These are phyloP conservation scores for Suricata suricatta DNA, from an alignment of 2,113 vertebrate species.

Conservation along the genomic window DNA sequence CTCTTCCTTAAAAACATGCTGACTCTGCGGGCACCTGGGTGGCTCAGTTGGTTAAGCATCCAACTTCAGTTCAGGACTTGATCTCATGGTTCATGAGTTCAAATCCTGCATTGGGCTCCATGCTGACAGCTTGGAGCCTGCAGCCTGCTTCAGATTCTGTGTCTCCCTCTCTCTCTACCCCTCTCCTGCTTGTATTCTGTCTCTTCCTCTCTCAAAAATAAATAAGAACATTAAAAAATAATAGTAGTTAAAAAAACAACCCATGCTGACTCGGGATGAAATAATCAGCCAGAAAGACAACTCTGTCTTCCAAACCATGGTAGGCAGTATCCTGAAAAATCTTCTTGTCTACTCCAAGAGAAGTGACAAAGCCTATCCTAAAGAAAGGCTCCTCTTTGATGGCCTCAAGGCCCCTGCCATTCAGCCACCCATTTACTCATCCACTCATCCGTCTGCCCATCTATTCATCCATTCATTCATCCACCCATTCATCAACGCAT, in stretches of 20 bases:
- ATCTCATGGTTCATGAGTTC: too few relatives aligned
- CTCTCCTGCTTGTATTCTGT: too few relatives aligned
- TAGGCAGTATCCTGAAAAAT: not conserved
- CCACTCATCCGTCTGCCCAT: rapidly evolving
- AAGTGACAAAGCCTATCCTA: not conserved
- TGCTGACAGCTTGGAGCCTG: too few relatives aligned
- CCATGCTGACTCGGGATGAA: not conserved
- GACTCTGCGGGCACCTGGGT: not conserved
- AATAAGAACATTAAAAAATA: too few relatives aligned
- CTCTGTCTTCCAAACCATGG: not conserved
- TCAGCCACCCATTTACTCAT: not conserved
- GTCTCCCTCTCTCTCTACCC: too few relatives aligned
- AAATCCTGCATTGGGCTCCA: too few relatives aligned
- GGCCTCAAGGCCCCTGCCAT: not conserved
- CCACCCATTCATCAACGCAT: too few relatives aligned
- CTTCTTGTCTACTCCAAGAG: not conserved
- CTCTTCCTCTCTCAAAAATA: too few relatives aligned
- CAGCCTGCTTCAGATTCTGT: too few relatives aligned
- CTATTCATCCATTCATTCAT: not conserved
- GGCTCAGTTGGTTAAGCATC: too few relatives aligned
- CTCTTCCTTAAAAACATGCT: not conserved
- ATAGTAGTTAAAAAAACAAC: too few relatives aligned
- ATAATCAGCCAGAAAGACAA: not conserved
- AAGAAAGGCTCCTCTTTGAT: not conserved
- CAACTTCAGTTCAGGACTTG: too few relatives aligned